Evolutionary conservation across 2,888 invertebrate species (phyloP), one percentile per base, ranked within the genome.

Genomic region (Pollenia labialis): DNA sequence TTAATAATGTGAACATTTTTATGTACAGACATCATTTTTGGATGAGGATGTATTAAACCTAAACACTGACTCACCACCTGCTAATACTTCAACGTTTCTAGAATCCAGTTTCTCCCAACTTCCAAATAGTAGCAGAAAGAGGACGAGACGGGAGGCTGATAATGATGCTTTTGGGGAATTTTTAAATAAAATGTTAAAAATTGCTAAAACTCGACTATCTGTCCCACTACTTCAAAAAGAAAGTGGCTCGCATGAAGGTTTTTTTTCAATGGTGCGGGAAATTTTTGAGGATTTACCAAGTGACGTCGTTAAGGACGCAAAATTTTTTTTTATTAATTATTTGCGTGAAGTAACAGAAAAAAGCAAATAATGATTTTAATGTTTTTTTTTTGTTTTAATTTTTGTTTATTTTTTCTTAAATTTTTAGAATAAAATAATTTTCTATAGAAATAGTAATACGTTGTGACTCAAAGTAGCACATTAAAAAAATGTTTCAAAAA

Each of bases 321-420:
- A 68, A 50, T 68, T 68, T 50, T 68, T 68, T 50, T 68, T 68
- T 23, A 48, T 50, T 23, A 32, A 48, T 50, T 68, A 68, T 68
- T 50, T 68, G 32, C 50, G n/a, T 23, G 10, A 50, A 23, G 32
- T 23, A 9, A 14, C n/a, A n/a, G n/a, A 8, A 60, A 60, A 50
- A 14, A 68, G 50, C 23, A 68, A 68, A 68, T 6, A 32, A 6
- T 32, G 32, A 32, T 6, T 32, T 32, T 32, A 32, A 32, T 23
- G 2, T 23, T 23, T 23, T 23, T 23, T 23, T 23, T 23, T 23
- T 23, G 1, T 23, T 23, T 23, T 2, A 23, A 23, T 23, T 23
- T 23, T 23, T 23, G 23, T 23, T 23, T 2, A 2, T 23, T 23
- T 23, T 23, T 23, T 23, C 23, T 23, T 23, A 23, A 23, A 23